Percentiles rank a stretch among this genome's conserved stretches.
These are phyloP conservation scores for Noctua pronuba DNA, from an alignment of 2,888 invertebrate genomes.

Conservation along the genomic window DNA sequence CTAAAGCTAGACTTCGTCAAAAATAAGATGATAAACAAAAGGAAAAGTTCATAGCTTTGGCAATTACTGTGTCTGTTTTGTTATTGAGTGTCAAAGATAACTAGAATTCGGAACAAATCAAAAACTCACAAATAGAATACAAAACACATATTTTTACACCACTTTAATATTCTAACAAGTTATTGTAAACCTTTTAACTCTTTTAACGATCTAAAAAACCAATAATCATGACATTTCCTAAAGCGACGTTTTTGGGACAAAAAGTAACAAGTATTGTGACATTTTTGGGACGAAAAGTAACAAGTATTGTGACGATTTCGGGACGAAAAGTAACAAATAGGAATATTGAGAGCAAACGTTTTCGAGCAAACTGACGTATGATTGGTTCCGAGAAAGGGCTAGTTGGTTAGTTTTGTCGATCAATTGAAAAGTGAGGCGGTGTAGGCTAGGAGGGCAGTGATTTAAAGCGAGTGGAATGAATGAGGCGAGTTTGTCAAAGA, in stretches of 20 bases:
- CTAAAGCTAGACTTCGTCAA: neutral
- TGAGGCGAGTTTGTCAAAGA: neutral
- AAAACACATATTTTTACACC: slow-evolving; percentile 37
- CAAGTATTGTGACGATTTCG: slow-evolving; percentile 26
- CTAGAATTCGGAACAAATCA: slow-evolving; percentile 8
- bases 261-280: slow-evolving; percentile 22
- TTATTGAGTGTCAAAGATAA: neutral
- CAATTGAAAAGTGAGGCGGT: slow-evolving; percentile 59
- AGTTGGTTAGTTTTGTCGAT: slow-evolving; percentile 62
- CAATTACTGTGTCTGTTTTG: slow-evolving; percentile 6
- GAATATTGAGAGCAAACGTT: slow-evolving; percentile 46
- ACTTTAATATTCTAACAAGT: slow-evolving; percentile 30
- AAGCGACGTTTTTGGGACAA: neutral
- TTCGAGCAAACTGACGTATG: slow-evolving; percentile 49
- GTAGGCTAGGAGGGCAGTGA: slow-evolving; percentile 40
- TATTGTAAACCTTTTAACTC: slow-evolving; percentile 43
- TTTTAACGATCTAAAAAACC: slow-evolving; percentile 32
- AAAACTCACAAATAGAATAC: slow-evolving; percentile 4
- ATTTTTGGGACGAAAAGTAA: slow-evolving; percentile 33
- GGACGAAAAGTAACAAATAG: slow-evolving; percentile 45
- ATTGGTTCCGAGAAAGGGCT: slow-evolving; percentile 69
- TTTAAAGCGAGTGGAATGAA: neutral
- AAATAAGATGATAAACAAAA: neutral
- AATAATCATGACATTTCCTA: slow-evolving; percentile 18
- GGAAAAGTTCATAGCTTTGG: neutral